phyloP scores from a whole-genome alignment of 1,140 invertebrate species.

The Caenorhabditis brenneri region DNA sequence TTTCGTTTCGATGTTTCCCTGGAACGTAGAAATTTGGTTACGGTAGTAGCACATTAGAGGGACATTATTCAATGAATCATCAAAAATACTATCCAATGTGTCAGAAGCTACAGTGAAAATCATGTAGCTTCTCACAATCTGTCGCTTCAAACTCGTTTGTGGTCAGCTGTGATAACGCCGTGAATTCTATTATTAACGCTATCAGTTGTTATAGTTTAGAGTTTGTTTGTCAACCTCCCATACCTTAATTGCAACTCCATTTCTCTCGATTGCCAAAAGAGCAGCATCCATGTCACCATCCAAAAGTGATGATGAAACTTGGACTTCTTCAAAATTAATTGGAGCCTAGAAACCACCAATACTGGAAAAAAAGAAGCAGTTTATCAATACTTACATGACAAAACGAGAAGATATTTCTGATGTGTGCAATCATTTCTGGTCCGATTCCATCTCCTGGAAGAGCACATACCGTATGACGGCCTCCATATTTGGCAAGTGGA shows the following conservation, averaged over 20 bases:
- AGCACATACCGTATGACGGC: slow-evolving; percentile 88
- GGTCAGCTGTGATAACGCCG: too few species aligned
- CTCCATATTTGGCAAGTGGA: slow-evolving; percentile 83
- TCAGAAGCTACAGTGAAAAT: too few species aligned
- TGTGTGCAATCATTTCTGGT: slow-evolving; percentile 88
- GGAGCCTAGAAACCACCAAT: slow-evolving; percentile 81
- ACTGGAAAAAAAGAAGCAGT: background rate
- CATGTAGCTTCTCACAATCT: too few species aligned
- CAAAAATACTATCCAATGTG: too few species aligned
- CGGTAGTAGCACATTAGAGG: too few species aligned
- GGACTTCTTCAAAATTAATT: slow-evolving; percentile 92
- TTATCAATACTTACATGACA: slow-evolving; percentile 57
- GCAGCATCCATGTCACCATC: slow-evolving; percentile 88
- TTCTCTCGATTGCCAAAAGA: slow-evolving; percentile 90
- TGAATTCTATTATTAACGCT: too few species aligned
- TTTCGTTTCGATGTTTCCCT: slow-evolving; percentile 71
- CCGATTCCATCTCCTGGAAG: slow-evolving; percentile 92
- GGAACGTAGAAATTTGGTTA: too few species aligned
- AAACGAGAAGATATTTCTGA: slow-evolving; percentile 82
- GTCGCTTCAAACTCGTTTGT: too few species aligned
- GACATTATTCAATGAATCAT: too few species aligned
- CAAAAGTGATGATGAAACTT: slow-evolving; percentile 82
- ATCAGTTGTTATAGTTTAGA: background rate
- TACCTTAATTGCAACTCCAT: slow-evolving; percentile 83
- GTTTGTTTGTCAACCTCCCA: background rate